Base-by-base conservation (phyloP, 2,113 vertebrate species). In the Nannobrachium achirus region DNA sequence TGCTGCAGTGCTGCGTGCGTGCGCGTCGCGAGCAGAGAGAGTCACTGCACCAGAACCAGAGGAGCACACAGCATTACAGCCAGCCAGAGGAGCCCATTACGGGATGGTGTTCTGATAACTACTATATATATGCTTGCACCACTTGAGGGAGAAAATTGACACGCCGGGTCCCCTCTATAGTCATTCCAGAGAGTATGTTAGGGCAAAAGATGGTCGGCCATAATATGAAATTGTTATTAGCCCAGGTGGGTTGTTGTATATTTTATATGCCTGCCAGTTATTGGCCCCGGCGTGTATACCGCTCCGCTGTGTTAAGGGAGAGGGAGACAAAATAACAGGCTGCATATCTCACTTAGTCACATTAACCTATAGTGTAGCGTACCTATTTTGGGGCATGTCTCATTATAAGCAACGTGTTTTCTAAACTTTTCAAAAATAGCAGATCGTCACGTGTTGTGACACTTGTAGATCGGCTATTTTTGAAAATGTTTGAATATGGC, bases 21-120 rank as follows among this genome's bases (percentile, higher is more conserved):
- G 25, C 6, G 25, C 6, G 25, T n/a, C n/a, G n/a, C n/a, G n/a
- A n/a, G n/a, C n/a, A n/a, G 76, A 78, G 81, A 60, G 64, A 81
- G 72, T 79, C 77, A 78, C 78, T 81, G 88, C 86, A 85, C 71
- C 83, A 85, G 74, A 86, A 67, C 75, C 72, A 71, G 64, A 63
- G 71, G 59, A 58, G 64, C 6, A 33, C 25, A 33, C 25, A 33
- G n/a, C 53, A 64, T 73, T 74, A 78, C 50, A 72, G 73, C 63
- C 65, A 72, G 73, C 63, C 65, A 59, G 1, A 58, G 71, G 56
- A 81, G 81, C 71, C 86, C 79, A 81, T 82, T 58, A 68, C 25
- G 6, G 25, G 25, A 33, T 33, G 3, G 2, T 66, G 56, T 53
- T 71, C 71, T 53, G 60, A 75, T 74, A 58, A 52, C 56, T 18